Conservation (phyloP, 1,140 invertebrate genomes). For the Drosophila mauritiana region DNA sequence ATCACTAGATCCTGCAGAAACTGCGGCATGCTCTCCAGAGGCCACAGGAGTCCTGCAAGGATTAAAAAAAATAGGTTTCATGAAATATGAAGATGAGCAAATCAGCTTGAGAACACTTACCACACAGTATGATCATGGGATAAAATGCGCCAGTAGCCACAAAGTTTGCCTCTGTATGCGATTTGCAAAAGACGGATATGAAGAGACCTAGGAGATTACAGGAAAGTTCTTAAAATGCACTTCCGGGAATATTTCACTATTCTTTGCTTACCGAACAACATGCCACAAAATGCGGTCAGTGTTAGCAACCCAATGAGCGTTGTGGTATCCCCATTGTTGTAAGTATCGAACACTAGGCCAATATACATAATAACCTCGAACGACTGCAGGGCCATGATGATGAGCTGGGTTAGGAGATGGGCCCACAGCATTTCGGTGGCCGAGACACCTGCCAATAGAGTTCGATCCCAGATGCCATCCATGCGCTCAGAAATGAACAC, state of each 20-base stretch:
- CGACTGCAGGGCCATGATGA: slow-evolving; percentile 90
- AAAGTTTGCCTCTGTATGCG: slow-evolving; percentile 93
- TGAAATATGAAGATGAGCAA: background rate
- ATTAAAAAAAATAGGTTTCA: background rate
- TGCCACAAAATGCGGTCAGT: slow-evolving; percentile 88
- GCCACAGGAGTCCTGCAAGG: slow-evolving; percentile 93
- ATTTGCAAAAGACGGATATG: slow-evolving; percentile 91
- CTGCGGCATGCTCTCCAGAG: slow-evolving; percentile 91
- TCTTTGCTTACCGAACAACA: slow-evolving; percentile 88
- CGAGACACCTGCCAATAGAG: slow-evolving; percentile 89
- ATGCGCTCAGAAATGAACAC: slow-evolving; percentile 92
- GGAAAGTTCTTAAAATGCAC: background rate
- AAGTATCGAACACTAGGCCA: slow-evolving; percentile 87
- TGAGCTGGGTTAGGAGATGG: slow-evolving; percentile 90
- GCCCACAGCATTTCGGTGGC: slow-evolving; percentile 89
- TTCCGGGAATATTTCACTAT: background rate
- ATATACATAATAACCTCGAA: slow-evolving; percentile 87
- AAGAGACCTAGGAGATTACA: slow-evolving; percentile 86
- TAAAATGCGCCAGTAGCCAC: slow-evolving; percentile 94
- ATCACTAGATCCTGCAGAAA: slow-evolving; percentile 86
- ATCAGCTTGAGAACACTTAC: slow-evolving; percentile 85
- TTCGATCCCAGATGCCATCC: slow-evolving; percentile 87
- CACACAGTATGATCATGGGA: slow-evolving; percentile 92
- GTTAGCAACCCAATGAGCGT: slow-evolving; percentile 86
- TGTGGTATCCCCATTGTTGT: slow-evolving; percentile 87